Base-by-base conservation (phyloP, 2,888 invertebrate genomes). In the Tanytarsus gracilentus region DNA sequence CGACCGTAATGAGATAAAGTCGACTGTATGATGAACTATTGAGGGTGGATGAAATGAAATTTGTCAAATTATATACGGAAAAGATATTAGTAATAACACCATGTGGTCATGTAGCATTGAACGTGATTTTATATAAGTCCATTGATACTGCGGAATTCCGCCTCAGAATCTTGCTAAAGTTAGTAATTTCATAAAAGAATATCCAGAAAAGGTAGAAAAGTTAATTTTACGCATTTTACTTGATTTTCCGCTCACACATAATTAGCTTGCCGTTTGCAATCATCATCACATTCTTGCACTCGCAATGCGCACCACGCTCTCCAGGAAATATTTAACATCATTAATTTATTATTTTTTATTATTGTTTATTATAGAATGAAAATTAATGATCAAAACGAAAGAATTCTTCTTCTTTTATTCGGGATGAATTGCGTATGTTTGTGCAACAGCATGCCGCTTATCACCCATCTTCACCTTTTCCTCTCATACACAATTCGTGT, bases 191-290 rank as follows among this genome's bases (percentile, higher is more conserved):
- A n/a, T n/a, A n/a, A n/a, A n/a, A n/a, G n/a, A n/a, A n/a, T n/a
- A n/a, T n/a, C n/a, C n/a, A n/a, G n/a, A n/a, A n/a, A n/a, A n/a
- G n/a, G n/a, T n/a, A n/a, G n/a, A 51, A 18, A 51, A 26, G 16
- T 51, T 51, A 51, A 51, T 51, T 51, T 51, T 51, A 51, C 51
- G 51, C 51, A 51, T 51, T 51, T 51, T 51, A 51, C 23, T 51
- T 27, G 14, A 36, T 36, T 36, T 36, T 36, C 36, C 36, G 36
- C 14, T 36, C 36, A 36, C 29, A 7, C 36, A 36, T 36, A 36
- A 36, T 36, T 36, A 36, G n/a, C 16, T 36, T 9, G 36, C 36
- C n/a, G n/a, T n/a, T n/a, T n/a, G n/a, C n/a, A n/a, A n/a, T n/a
- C 14, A 36, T 14, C 36, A 36, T 33, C 33, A 33, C 36, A 14